Evolutionary conservation across 2,888 invertebrate genomes (phyloP).

Genomic region (Eucriotettix oculatus): DNA sequence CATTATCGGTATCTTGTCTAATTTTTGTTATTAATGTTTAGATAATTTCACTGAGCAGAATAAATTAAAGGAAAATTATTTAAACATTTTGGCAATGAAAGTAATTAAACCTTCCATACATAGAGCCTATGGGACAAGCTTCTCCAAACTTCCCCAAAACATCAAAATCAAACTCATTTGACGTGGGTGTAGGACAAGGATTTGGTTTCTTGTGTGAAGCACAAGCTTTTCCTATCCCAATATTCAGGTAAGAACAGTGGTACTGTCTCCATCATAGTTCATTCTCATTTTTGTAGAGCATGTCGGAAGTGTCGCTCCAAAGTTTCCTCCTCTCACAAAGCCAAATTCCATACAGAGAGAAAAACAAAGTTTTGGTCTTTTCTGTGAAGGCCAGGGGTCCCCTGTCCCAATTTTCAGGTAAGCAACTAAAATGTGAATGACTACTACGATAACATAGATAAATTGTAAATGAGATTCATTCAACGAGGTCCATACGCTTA

Average conservation of each 20-base stretch:
- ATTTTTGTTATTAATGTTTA: too few species aligned
- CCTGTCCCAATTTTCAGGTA: background rate
- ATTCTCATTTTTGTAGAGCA: background rate
- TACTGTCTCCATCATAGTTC: background rate
- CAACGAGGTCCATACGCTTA: too few species aligned
- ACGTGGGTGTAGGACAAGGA: background rate
- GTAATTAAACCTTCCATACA: too few species aligned
- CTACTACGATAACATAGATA: too few species aligned
- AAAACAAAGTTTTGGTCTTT: background rate
- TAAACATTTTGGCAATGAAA: too few species aligned
- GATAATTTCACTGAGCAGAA: too few species aligned
- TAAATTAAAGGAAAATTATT: too few species aligned
- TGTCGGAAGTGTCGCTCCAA: background rate
- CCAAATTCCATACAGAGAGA: background rate
- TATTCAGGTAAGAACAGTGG: conserved; percentile 2
- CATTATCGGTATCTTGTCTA: too few species aligned
- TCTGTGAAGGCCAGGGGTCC: background rate
- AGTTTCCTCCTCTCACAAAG: background rate
- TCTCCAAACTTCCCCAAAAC: background rate
- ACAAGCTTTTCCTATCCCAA: conserved; percentile 17
- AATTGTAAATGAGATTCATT: too few species aligned
- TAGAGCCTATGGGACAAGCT: background rate
- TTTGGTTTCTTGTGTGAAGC: conserved; percentile 17
- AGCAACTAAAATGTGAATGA: background rate
- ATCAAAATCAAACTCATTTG: background rate